A percentile compares a stretch with the other conserved stretches of the same genome.
Evolutionary conservation across 1,140 invertebrate genomes (phyloP).

Genomic region (Neotoxoptera formosana): DNA sequence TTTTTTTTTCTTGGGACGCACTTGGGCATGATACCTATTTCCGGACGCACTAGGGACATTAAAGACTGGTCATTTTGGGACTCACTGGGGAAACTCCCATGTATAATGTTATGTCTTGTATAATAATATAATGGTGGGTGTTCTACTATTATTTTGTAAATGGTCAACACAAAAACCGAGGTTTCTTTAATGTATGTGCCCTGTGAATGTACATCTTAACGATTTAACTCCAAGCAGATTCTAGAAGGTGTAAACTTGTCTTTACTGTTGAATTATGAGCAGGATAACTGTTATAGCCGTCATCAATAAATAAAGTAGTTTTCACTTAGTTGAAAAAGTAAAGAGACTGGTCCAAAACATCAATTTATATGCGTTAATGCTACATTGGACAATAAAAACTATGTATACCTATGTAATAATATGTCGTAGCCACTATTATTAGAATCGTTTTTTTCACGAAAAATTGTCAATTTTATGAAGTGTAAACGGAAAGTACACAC

Average conservation of each 20-base stretch:
- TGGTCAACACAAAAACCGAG: background rate
- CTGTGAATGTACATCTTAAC: background rate
- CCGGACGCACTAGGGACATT: too few species aligned
- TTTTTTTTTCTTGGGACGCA: too few species aligned
- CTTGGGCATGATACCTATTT: too few species aligned
- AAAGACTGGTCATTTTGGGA: too few species aligned
- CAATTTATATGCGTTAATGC: background rate
- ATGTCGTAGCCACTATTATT: too few species aligned
- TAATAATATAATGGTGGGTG: background rate
- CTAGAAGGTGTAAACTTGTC: background rate
- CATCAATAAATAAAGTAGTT: conserved; percentile 4
- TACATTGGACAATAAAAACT: background rate
- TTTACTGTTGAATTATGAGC: background rate
- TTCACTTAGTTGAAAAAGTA: background rate
- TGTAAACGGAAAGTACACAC: too few species aligned
- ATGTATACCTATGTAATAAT: too few species aligned
- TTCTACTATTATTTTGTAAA: background rate
- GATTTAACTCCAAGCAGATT: background rate
- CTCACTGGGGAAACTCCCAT: too few species aligned
- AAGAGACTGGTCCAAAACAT: background rate
- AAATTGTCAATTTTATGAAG: too few species aligned
- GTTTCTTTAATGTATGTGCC: background rate
- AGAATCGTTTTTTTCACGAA: too few species aligned
- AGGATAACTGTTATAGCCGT: background rate
- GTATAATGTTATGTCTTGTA: background rate